Base-by-base conservation (phyloP, 2,113 vertebrate genomes). In the Clupea harengus region DNA sequence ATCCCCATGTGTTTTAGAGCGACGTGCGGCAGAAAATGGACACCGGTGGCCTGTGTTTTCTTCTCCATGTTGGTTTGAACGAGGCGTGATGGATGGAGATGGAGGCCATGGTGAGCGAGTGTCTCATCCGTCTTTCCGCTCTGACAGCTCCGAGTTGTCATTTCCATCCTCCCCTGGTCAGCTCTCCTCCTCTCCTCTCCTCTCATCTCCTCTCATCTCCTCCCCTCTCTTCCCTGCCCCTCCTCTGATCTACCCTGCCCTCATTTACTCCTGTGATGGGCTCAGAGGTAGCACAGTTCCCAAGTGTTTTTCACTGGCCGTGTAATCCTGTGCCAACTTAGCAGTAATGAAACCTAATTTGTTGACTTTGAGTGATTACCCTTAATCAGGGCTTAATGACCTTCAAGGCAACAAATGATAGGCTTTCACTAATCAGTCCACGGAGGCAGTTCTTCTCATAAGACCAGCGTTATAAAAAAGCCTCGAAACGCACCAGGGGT, bases 1-100 rank as follows among this genome's bases (percentile, higher is more conserved):
- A 86, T 91, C 87, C 1, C 88, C 57, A 91, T 91, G 89, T 87
- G 88, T 89, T 91, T 91, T 90, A 88, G 89, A 88, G 80, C 85
- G 32, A 78, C 28, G 15, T 81, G 87, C 82, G 67, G 91, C 87
- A 82, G 57, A 91, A 91, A 89, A 91, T 86, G 89, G 88, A 92
- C 89, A 90, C 87, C 89, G 64, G 89, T 85, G 88, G 72, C 32
- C 90, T 82, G 47, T 87, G 86, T 89, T 90, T 88, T 91, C 88
- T 89, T 72, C 13, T 11, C 86, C 83, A 88, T 88, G 92, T 91
- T 86, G 81, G 18, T 89, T 89, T 91, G 90, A 89, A 89, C 83
- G 80, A 78, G 72, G 72, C 72, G 4, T 78, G 72, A 78, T 32
- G 72, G 72, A 78, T 78, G 72, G 28, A 10, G 11, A 32, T 4